Evolutionary conservation across 2,113 vertebrate species (phyloP).

Genomic region (Passer montanus): DNA sequence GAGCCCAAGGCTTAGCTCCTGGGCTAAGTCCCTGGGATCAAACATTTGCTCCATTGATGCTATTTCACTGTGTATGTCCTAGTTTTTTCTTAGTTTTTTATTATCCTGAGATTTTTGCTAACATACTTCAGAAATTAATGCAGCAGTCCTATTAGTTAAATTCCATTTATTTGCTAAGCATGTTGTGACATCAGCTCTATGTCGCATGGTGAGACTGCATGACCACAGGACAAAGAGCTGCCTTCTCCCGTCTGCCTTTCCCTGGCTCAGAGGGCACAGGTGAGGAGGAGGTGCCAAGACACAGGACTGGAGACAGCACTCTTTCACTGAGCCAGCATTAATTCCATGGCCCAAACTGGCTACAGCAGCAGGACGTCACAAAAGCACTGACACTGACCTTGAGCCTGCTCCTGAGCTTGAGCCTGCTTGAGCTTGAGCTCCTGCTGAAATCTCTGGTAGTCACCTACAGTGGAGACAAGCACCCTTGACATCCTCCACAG

Average conservation of each 20-base stretch:
- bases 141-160: neutral
- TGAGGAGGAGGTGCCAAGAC: neutral
- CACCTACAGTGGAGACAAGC: neutral
- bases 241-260: neutral
- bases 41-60: neutral
- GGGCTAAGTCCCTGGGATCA: neutral
- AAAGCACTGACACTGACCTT: neutral
- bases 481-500: neutral
- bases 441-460: neutral
- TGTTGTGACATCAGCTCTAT: neutral
- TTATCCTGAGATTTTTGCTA: neutral
- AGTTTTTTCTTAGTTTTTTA: neutral
- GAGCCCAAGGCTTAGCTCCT: neutral
- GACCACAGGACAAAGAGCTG: neutral
- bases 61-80: neutral
- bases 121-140: neutral
- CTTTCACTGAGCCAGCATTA: neutral
- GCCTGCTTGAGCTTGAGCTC: neutral
- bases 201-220: fast-evolving
- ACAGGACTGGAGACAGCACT: neutral
- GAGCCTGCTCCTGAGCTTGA: neutral
- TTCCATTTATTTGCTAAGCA: neutral
- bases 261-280: neutral
- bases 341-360: neutral
- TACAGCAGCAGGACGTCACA: neutral